These are phyloP conservation scores for Tanytarsus gracilentus DNA, from an alignment of 2,888 invertebrate genomes.

Conservation along the genomic window DNA sequence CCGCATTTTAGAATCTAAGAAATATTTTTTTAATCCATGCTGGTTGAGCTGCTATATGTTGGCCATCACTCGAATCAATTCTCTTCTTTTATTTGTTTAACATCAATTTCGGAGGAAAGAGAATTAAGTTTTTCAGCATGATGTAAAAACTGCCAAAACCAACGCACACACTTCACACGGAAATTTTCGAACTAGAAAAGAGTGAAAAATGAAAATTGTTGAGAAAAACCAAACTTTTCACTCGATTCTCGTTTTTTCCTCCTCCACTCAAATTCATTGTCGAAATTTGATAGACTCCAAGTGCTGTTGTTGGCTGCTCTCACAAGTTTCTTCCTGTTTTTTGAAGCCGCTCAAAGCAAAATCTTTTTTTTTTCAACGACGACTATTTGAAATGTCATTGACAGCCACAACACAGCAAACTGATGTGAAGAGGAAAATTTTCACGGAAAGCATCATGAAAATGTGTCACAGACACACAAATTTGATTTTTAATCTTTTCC, in stretches of 20 bases:
- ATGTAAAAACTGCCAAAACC: slow-evolving; percentile 1
- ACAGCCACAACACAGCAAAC: neutral
- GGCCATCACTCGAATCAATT: slow-evolving; percentile 9
- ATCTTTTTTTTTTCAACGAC: neutral
- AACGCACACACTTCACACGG: neutral
- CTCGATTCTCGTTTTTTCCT: neutral
- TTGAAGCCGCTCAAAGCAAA: no score
- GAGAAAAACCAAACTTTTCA: slow-evolving; percentile 4
- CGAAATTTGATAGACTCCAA: neutral
- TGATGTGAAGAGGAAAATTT: neutral
- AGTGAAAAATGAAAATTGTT: no score
- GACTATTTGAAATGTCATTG: slow-evolving; percentile 23
- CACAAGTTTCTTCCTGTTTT: no score
- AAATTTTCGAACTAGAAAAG: no score
- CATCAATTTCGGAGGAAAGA: neutral
- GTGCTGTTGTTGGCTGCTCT: neutral
- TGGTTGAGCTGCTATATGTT: slow-evolving; percentile 2
- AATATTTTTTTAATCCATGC: neutral
- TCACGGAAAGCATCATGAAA: slow-evolving; percentile 19
- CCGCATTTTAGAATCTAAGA: neutral
- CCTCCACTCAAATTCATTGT: neutral
- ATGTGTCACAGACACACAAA: slow-evolving; percentile 21
- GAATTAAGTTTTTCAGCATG: neutral
- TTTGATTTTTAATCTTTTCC: neutral
- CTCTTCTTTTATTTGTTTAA: neutral